A percentile compares a stretch with the other conserved stretches of the same genome.
Evolutionary conservation across 2,113 vertebrate genomes (phyloP).

Genomic region (Poeciliopsis occidentalis): DNA sequence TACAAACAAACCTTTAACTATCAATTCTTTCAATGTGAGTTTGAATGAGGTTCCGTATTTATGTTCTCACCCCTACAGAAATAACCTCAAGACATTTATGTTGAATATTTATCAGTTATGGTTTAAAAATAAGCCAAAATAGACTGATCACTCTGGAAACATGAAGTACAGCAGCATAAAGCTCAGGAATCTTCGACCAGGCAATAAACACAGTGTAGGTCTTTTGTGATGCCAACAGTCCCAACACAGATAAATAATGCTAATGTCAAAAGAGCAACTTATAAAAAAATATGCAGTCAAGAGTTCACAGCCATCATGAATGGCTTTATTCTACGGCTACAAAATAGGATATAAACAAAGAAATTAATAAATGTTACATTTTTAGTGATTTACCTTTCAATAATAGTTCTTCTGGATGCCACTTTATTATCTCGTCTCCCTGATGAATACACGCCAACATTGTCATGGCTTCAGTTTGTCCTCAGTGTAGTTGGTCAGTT

Average conservation of each 20-base stretch:
- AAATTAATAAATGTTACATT: too few species aligned
- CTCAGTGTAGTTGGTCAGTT: conserved; percentile 49
- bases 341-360: too few species aligned
- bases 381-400: too few species aligned
- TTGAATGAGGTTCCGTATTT: too few species aligned
- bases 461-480: conserved; percentile 24
- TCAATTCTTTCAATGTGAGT: too few species aligned
- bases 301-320: too few species aligned
- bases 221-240: not conserved
- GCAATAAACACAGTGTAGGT: not conserved
- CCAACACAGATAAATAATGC: not conserved
- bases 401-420: not conserved
- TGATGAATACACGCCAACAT: conserved; percentile 31
- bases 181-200: not conserved
- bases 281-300: not conserved
- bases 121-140: too few species aligned
- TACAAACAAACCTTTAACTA: too few species aligned
- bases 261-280: not conserved
- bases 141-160: not conserved
- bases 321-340: too few species aligned
- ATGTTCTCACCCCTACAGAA: too few species aligned
- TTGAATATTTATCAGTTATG: too few species aligned
- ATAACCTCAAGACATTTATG: too few species aligned
- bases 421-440: conserved; percentile 1
- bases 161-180: not conserved